Evolutionary conservation across 2,797 vertebrate species (phyloP).

Genomic region (Selene dorsalis): DNA sequence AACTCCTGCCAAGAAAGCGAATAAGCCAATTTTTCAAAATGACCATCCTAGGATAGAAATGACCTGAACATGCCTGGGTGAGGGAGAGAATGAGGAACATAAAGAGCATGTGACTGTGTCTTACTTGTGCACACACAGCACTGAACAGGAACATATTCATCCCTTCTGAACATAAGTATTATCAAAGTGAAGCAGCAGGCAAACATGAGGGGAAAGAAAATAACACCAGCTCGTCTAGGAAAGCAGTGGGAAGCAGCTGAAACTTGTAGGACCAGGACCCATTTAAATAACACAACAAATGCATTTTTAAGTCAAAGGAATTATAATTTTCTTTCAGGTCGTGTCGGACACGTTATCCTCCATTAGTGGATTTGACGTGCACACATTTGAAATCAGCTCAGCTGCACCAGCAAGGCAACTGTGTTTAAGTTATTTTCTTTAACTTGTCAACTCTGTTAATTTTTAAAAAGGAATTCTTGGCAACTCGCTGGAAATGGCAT

Average conservation of each 20-base stretch:
- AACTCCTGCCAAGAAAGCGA: no score
- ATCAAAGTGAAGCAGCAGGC: constrained; percentile 15
- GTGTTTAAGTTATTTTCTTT: constrained; percentile 74
- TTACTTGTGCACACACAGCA: neutral
- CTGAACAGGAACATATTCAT: constrained; percentile 6
- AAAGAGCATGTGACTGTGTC: neutral
- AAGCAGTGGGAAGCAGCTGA: neutral
- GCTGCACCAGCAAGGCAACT: constrained; percentile 37
- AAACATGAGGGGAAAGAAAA: neutral
- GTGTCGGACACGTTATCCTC: neutral
- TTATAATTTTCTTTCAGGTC: constrained; percentile 36
- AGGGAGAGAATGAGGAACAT: neutral
- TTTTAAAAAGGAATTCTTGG: constrained; percentile 72
- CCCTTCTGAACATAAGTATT: constrained; percentile 3
- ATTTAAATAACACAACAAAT: constrained; percentile 11
- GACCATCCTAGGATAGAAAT: neutral
- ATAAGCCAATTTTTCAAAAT: neutral
- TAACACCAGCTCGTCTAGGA: neutral
- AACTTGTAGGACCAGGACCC: constrained; percentile 11
- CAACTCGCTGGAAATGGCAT: constrained; percentile 69
- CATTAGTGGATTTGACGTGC: constrained; percentile 24
- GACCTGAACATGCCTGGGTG: neutral
- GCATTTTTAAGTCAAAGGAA: constrained; percentile 30
- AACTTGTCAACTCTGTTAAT: constrained; percentile 72
- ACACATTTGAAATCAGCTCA: constrained; percentile 35